Evolutionary conservation across 1,140 invertebrate genomes (phyloP), one percentile per base, ranked within the genome.

Genomic region (Harpegnathos saltator): DNA sequence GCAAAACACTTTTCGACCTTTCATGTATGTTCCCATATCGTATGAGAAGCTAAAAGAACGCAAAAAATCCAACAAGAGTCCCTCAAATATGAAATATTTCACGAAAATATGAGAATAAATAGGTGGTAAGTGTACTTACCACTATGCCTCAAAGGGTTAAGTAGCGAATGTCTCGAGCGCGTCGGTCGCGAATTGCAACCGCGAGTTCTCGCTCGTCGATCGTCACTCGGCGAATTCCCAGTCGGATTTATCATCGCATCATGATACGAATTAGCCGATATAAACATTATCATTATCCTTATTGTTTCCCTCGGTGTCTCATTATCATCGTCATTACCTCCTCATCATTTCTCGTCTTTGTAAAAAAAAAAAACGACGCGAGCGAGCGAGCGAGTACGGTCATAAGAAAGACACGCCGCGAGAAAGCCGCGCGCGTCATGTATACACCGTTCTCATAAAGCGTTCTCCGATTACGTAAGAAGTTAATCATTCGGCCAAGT

Each of bases 391-490:
- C 12, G 33, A 9, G 19, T 14, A 17, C 29, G 33, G 66, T 52
- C 22, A 38, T 17, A 72, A 19, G n/a, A 33, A 22, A 74, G 61
- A 24, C 56, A 22, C 4, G 33, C n/a, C 24, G 56, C 15, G 56
- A 68, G 77, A 71, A 61, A 44, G 1, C 54, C 22, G 24, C 77
- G 33, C 48, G 14, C 52, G 38, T 50, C 61, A 65, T 77, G 50
- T 19, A n/a, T 69, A 44, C 17, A 50, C 19, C 44, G 3, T 33
- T 14, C 22, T 59, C 61, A n/a, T n/a, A 29, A 81, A 61, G 24
- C 24, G 54, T 9, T 81, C 66, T 29, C 66, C 52, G 38, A 62
- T 82, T 82, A 62, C 78, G 44, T 50, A 48, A 82, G 44, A 33
- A 17, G 52, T 71, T 80, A 80, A 80, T 14, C 29, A 80, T 80